These are phyloP conservation scores for Serranus cabrilla DNA, from an alignment of 2,797 vertebrate genomes.

Conservation along the genomic window DNA sequence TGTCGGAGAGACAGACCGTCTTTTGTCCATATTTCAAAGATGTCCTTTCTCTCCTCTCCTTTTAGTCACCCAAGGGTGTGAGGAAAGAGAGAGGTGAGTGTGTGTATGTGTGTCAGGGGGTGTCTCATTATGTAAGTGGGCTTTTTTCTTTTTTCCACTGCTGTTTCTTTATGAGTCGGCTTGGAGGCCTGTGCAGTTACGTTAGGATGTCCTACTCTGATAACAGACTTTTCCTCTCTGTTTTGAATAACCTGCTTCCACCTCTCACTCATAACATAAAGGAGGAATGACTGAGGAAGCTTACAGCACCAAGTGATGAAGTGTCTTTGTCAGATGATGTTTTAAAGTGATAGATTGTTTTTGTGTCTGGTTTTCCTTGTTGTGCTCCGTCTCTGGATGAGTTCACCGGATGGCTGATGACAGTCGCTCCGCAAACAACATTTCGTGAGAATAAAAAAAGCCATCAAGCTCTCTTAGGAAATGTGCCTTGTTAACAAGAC, in stretches of 20 bases:
- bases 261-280: not conserved
- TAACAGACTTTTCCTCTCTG: constrained; percentile 57
- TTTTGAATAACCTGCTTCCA: constrained; percentile 50
- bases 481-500: constrained; percentile 47
- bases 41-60: constrained; percentile 41
- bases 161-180: constrained; percentile 42
- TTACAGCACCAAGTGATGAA: constrained; percentile 20
- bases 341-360: constrained; percentile 10
- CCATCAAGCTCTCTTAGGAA: constrained; percentile 15
- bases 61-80: constrained; percentile 38
- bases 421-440: not conserved
- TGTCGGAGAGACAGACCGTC: constrained; percentile 58
- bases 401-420: constrained; percentile 3
- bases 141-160: constrained; percentile 27
- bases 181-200: constrained; percentile 6
- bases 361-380: not conserved
- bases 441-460: constrained; percentile 32
- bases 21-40: constrained; percentile 68
- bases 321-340: not conserved
- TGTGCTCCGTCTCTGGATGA: constrained; percentile 18
- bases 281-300: constrained; percentile 28
- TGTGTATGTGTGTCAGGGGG: not conserved
- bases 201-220: constrained; percentile 49
- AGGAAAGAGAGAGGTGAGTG: not conserved
- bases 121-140: constrained; percentile 58